Conservation (phyloP, 2,797 vertebrate species). For the Coregonus suidteri region DNA sequence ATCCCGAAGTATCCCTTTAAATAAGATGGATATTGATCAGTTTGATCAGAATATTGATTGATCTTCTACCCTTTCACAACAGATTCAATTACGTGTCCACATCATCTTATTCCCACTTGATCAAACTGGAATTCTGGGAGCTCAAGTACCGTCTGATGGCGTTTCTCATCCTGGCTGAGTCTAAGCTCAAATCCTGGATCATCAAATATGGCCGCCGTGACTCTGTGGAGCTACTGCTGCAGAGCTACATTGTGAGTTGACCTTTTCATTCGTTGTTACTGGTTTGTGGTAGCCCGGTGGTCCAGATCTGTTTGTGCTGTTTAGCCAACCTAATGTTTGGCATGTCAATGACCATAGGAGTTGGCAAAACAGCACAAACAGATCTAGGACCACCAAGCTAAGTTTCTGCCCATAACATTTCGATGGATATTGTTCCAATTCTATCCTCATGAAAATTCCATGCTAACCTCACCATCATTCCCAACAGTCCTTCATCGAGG, state of each 20-base stretch:
- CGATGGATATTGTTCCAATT: background rate
- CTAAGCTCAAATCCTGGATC: constrained; percentile 98
- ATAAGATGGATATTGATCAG: background rate
- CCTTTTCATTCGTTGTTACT: background rate
- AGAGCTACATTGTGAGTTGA: constrained; percentile 89
- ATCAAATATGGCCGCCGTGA: constrained; percentile 96
- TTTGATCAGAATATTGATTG: background rate
- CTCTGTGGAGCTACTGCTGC: constrained; percentile 90
- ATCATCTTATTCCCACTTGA: constrained; percentile 90
- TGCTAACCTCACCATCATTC: background rate
- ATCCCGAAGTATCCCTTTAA: background rate
- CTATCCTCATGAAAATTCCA: background rate
- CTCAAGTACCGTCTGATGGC: constrained; percentile 95
- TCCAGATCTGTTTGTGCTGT: background rate
- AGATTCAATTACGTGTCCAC: constrained; percentile 95
- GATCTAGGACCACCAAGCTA: background rate
- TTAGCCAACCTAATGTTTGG: background rate
- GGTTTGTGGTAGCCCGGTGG: background rate
- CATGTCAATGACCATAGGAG: background rate
- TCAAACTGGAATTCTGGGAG: constrained; percentile 98
- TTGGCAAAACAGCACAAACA: background rate
- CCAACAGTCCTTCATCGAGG: constrained; percentile 89
- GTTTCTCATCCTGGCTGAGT: constrained; percentile 92
- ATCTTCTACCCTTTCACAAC: constrained; percentile 14
- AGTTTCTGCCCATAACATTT: background rate